These are phyloP conservation scores for Halichoerus grypus DNA, from an alignment of 2,113 vertebrate species.

Conservation along the genomic window DNA sequence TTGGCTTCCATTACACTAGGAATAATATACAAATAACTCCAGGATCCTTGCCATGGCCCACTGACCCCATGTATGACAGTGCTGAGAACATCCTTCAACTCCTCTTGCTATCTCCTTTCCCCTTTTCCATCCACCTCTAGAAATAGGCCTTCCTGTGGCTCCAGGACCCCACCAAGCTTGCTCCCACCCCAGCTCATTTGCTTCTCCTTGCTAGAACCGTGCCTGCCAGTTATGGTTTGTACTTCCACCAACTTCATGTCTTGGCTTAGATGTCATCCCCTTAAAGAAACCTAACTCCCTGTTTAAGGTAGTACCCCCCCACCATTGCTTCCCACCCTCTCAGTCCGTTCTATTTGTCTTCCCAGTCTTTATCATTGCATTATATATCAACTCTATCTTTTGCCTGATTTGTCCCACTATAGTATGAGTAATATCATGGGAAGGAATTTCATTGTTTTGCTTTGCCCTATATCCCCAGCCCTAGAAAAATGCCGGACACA, in stretches of 20 bases:
- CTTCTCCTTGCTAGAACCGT: background rate
- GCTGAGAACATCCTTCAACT: too few species aligned
- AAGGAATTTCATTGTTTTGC: background rate
- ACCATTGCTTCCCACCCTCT: background rate
- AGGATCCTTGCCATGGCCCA: too few species aligned
- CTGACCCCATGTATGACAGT: too few species aligned
- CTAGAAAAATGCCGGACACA: background rate
- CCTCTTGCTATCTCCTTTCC: background rate
- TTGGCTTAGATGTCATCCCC: background rate
- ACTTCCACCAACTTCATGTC: background rate
- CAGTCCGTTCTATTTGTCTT: background rate
- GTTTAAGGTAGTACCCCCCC: background rate
- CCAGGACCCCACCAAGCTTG: accelerated
- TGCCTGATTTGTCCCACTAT: background rate
- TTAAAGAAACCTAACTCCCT: background rate
- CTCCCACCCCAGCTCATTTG: background rate
- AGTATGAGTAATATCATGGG: background rate
- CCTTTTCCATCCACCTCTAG: background rate
- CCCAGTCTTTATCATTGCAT: background rate
- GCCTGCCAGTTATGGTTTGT: accelerated
- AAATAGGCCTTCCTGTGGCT: background rate
- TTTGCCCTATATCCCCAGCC: background rate
- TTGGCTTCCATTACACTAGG: accelerated
- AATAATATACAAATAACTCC: background rate
- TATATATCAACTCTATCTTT: background rate